phyloP scores from a whole-genome alignment of 2,888 invertebrate genomes.

The Trachelus troglodyta region DNA sequence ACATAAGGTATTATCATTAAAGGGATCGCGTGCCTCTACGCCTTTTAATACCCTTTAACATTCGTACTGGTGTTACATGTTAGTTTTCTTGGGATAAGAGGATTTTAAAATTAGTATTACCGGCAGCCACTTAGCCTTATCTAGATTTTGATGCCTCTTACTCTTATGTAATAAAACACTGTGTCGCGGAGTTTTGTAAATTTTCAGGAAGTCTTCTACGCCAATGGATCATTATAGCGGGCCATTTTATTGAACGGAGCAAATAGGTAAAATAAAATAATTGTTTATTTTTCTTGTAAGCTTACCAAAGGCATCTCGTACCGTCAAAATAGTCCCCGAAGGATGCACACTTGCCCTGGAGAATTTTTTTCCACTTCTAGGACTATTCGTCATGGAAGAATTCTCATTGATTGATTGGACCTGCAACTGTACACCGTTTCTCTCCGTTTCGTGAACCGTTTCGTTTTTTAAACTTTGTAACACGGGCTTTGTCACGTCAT shows the following conservation, averaged over 20 bases:
- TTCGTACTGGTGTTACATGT: neutral
- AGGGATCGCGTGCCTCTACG: neutral
- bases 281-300: neutral
- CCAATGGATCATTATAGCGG: too few relatives aligned
- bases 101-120: neutral
- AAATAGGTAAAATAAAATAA: neutral
- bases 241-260: neutral
- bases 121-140: neutral
- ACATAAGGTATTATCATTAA: neutral
- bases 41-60: neutral
- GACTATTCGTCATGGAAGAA: conserved; percentile 31
- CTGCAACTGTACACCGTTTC: conserved; percentile 38
- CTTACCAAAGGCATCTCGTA: conserved; percentile 61
- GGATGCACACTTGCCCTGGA: conserved; percentile 54
- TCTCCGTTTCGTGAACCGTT: conserved; percentile 42
- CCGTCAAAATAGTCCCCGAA: conserved; percentile 43
- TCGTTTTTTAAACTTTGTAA: conserved; percentile 24
- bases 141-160: neutral
- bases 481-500: conserved; percentile 19
- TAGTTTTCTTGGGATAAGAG: neutral
- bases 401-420: conserved; percentile 16
- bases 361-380: conserved; percentile 37
- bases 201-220: too few relatives aligned
- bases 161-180: neutral
- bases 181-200: too few relatives aligned